These are phyloP conservation scores for Acanthococcus lagerstroemiae DNA, from an alignment of 2,888 invertebrate species.

Conservation along the genomic window DNA sequence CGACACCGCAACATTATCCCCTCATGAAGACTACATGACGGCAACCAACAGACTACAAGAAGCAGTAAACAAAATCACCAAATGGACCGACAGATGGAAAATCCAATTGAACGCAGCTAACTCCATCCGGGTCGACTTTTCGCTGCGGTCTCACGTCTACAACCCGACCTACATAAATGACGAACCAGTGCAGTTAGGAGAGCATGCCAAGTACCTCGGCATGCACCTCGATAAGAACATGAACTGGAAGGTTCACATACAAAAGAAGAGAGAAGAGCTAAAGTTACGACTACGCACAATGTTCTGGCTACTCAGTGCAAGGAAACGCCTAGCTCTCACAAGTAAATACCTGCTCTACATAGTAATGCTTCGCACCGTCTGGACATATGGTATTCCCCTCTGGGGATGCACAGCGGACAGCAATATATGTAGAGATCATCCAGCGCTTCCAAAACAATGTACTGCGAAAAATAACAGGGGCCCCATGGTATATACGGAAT, in stretches of 20 bases:
- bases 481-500: no score
- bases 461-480: no score
- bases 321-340: no score
- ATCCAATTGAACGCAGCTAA: not conserved
- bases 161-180: not conserved
- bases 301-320: not conserved
- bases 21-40: not conserved
- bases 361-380: no score
- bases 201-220: not conserved
- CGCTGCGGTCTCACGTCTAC: not conserved
- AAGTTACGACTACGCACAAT: not conserved
- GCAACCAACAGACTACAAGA: not conserved
- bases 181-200: not conserved
- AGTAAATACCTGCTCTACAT: no score
- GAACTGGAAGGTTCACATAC: not conserved
- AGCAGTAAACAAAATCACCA: not conserved
- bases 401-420: no score
- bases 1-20: not conserved
- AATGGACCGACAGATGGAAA: not conserved
- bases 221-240: not conserved
- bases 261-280: constrained; percentile 9
- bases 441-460: no score
- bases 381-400: no score
- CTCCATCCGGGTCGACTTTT: not conserved
- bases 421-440: no score